Evolutionary conservation across 2,888 invertebrate species (phyloP).

Genomic region (Agonopterix arenella): DNA sequence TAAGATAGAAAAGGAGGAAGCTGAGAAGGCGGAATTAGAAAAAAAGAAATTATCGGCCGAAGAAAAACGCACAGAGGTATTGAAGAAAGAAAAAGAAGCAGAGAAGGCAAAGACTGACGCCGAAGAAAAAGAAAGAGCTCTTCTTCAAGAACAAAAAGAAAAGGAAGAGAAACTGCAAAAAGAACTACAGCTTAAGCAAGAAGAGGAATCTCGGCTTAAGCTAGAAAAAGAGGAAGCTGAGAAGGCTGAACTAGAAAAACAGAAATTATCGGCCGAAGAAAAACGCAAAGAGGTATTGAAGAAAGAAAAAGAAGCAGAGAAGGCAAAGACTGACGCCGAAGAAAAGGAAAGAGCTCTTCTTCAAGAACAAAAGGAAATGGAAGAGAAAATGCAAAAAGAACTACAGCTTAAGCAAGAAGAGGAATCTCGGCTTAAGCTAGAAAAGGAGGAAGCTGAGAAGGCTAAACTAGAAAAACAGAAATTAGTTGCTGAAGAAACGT

Average conservation of each 20-base stretch:
- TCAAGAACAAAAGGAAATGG: conserved; percentile 3
- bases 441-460: conserved; percentile 8
- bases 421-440: neutral
- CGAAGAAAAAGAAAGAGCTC: too few relatives aligned
- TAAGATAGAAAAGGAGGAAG: too few relatives aligned
- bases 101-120: too few relatives aligned
- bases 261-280: conserved; percentile 9
- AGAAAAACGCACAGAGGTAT: too few relatives aligned
- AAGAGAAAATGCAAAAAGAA: conserved; percentile 3
- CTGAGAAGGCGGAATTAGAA: too few relatives aligned
- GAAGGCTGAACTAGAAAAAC: conserved; percentile 12
- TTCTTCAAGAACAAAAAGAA: too few relatives aligned
- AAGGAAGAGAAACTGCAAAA: too few relatives aligned
- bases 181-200: neutral
- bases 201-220: neutral
- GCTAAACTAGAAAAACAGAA: conserved; percentile 12
- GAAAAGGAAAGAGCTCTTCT: conserved; percentile 2
- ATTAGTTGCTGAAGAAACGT: conserved; percentile 5
- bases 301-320: conserved; percentile 5
- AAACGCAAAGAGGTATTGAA: neutral
- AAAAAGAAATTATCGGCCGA: too few relatives aligned
- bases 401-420: neutral
- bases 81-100: too few relatives aligned
- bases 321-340: neutral
- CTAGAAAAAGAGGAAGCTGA: conserved; percentile 4